Percentiles rank a stretch among this genome's conserved stretches.
These are phyloP conservation scores for Meganola albula DNA, from an alignment of 2,888 invertebrate genomes.

Conservation along the genomic window DNA sequence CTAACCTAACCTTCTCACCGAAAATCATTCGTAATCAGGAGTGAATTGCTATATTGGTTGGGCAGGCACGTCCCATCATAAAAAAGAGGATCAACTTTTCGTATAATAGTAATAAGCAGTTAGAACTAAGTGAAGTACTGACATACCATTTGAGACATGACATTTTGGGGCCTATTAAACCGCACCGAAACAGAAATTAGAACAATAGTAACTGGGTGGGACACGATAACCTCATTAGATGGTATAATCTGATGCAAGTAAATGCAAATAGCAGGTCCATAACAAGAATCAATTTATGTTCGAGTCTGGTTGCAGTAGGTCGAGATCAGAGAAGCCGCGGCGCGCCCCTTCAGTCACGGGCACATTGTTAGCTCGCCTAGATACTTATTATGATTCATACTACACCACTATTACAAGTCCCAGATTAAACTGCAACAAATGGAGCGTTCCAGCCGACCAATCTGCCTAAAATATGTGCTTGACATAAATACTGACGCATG, in stretches of 20 bases:
- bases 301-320: slow-evolving; percentile 45
- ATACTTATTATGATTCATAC: slow-evolving; percentile 60
- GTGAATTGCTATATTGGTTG: too few species aligned
- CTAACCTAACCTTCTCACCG: too few species aligned
- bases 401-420: slow-evolving; percentile 55
- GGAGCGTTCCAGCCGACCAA: slow-evolving; percentile 62
- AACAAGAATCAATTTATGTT: slow-evolving; percentile 67
- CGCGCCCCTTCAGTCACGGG: slow-evolving; percentile 64
- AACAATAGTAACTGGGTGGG: slow-evolving; percentile 41
- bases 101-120: too few species aligned
- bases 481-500: slow-evolving; percentile 53
- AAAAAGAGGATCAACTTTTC: too few species aligned
- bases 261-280: slow-evolving; percentile 61
- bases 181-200: slow-evolving; percentile 37
- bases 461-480: slow-evolving; percentile 50
- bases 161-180: slow-evolving; percentile 23
- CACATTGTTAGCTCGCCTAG: slow-evolving; percentile 61
- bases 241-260: slow-evolving; percentile 53
- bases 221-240: slow-evolving; percentile 60
- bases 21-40: too few species aligned
- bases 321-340: slow-evolving; percentile 64
- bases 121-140: too few species aligned
- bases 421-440: slow-evolving; percentile 69
- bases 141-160: slow-evolving; percentile 3
- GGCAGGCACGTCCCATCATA: too few species aligned